Base-by-base conservation (phyloP, 2,888 invertebrate species). In the Diarsia dahlii region DNA sequence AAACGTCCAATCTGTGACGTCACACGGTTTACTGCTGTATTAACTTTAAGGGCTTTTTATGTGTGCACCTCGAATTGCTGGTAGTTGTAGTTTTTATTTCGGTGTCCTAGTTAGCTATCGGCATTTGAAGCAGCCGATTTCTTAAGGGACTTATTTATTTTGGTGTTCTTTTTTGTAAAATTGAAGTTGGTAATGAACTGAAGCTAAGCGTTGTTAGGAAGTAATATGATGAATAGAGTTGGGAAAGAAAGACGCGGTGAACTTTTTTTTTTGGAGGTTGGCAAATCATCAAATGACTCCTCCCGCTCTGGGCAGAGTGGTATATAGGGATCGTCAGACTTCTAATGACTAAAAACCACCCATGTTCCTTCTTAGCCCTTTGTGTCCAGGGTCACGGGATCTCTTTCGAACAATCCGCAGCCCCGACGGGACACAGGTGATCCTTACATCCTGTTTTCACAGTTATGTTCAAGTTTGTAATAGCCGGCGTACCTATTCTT, bases 1-100 rank as follows among this genome's bases (percentile, higher is more conserved):
- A 80, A 82, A 84, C 86, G 84, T 81, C 81, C 87, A 87, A 87
- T 87, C 84, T 84, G 82, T 84, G 82, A 86, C 78, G 83, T 84
- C 64, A 75, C 76, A 71, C 83, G 69, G 74, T 87, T 87, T 82
- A 87, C 71, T 68, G 78, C 74, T 76, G 71, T 72, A 71, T 78
- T 80, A 84, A 78, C 67, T 78, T 87, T 82, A 72, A 80, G 75
- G 67, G 74, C 34, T 70, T 77, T 85, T 86, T 85, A 81, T 82
- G 74, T 78, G 76, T 68, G 50, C 73, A 75, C 77, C 65, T 70
- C 64, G 70, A 80, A 78, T 77, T 71, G 76, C 1, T 48, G 63
- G 54, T 80, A 80, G 71, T 81, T 74, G 20, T 75, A 78, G 76
- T 82, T 80, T 79, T 84, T 67, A 76, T 80, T 62, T 58, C 6